Evolutionary conservation across 2,888 invertebrate genomes (phyloP).

Genomic region (Protonemura montana): DNA sequence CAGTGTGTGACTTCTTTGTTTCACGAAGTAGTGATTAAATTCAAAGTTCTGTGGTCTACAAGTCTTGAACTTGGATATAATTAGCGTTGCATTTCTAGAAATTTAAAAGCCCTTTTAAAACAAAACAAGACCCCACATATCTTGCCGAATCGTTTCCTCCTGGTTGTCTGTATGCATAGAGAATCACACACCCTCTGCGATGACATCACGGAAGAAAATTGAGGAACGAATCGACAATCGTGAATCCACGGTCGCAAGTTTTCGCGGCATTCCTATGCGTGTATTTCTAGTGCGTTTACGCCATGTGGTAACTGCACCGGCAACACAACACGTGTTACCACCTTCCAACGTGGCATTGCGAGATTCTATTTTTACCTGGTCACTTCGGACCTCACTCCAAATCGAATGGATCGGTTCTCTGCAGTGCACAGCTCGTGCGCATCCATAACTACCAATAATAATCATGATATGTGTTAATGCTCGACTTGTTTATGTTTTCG

Average conservation of each 20-base stretch:
- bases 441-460: constrained; percentile 2
- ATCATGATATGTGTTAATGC: constrained; percentile 17
- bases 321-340: neutral
- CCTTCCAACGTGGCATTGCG: neutral
- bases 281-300: constrained; percentile 3
- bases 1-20: too few species aligned
- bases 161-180: too few species aligned
- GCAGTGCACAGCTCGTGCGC: neutral
- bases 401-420: constrained; percentile 3
- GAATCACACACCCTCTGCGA: too few species aligned
- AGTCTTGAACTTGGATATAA: too few species aligned
- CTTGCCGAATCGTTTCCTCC: too few species aligned
- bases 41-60: too few species aligned
- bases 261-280: neutral
- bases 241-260: neutral
- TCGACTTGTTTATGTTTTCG: constrained; percentile 14
- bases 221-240: too few species aligned
- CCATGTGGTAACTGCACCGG: neutral
- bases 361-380: neutral
- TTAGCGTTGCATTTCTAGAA: too few species aligned
- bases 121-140: too few species aligned
- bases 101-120: too few species aligned
- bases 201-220: too few species aligned
- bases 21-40: too few species aligned
- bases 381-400: constrained; percentile 2